Conservation (phyloP, 2,113 vertebrate genomes). For the Strix uralensis region DNA sequence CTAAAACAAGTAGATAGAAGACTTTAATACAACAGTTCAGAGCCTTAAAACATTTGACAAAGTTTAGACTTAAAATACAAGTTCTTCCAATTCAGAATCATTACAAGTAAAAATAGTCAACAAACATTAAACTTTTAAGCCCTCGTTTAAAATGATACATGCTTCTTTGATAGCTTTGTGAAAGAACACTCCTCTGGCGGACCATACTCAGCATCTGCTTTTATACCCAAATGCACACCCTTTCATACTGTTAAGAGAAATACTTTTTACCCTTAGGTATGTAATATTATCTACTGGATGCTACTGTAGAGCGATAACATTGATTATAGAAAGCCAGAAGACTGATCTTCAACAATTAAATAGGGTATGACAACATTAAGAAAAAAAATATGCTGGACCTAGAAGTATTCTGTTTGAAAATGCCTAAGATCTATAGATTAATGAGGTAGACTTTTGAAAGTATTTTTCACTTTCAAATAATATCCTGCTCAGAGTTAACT, state of each 20-base stretch:
- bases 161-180: background rate
- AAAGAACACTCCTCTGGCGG: background rate
- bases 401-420: background rate
- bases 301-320: background rate
- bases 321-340: background rate
- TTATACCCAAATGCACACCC: background rate
- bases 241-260: background rate
- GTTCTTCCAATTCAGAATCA: background rate
- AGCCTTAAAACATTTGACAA: background rate
- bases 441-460: background rate
- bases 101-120: background rate
- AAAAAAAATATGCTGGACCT: background rate
- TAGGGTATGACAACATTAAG: background rate
- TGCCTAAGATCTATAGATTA: accelerated
- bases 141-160: background rate
- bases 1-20: background rate
- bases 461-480: background rate
- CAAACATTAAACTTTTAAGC: background rate
- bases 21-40: background rate
- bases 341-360: background rate
- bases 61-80: background rate
- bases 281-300: background rate
- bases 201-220: background rate
- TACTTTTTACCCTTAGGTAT: background rate
- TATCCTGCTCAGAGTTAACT: background rate